These are phyloP conservation scores for Pungitius pungitius DNA, from an alignment of 2,113 vertebrate species.

Conservation along the genomic window DNA sequence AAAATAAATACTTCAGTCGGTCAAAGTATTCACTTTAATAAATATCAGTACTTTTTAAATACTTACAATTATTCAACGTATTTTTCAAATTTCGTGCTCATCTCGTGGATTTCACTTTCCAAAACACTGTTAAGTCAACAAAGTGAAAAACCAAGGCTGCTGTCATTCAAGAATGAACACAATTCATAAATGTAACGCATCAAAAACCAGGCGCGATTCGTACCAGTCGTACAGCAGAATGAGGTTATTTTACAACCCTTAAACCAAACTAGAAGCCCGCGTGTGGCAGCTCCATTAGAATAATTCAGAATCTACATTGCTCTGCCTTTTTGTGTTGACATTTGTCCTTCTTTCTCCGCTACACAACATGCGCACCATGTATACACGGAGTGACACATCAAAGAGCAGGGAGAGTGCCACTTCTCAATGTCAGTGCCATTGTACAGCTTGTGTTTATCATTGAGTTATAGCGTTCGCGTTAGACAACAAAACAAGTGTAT, in stretches of 20 bases:
- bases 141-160: background rate
- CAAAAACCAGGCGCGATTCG: background rate
- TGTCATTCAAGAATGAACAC: background rate
- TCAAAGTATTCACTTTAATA: background rate
- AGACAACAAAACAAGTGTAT: slow-evolving; percentile 65
- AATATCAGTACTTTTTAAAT: background rate
- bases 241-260: background rate
- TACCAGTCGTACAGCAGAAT: background rate
- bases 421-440: slow-evolving; percentile 56
- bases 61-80: background rate
- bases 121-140: background rate
- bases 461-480: slow-evolving; percentile 56
- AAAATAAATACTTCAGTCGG: background rate
- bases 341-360: slow-evolving; percentile 15
- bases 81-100: background rate
- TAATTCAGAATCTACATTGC: background rate
- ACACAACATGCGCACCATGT: slow-evolving; percentile 32
- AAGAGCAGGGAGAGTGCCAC: slow-evolving; percentile 55
- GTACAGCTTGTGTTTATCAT: slow-evolving; percentile 56
- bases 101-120: background rate
- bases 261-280: background rate
- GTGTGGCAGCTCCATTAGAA: background rate
- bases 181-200: background rate
- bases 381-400: slow-evolving; percentile 47
- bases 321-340: slow-evolving; percentile 28